Conservation (phyloP, 2,888 invertebrate genomes). For the Mystacides longicornis region DNA sequence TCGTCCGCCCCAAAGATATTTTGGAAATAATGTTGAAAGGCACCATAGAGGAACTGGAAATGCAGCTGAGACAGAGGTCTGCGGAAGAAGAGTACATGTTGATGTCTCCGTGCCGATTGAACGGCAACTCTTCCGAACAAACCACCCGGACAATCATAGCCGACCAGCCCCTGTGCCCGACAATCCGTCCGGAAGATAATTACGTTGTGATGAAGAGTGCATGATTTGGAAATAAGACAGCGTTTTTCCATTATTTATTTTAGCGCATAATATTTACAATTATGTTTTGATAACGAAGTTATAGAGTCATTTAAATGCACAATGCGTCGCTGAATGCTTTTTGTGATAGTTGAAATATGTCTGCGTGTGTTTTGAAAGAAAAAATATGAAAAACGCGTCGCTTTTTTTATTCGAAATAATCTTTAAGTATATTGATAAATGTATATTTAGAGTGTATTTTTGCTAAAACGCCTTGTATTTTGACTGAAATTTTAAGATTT, state of each 20-base stretch:
- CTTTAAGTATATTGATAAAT: too few relatives aligned
- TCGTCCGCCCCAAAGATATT: constrained; percentile 37
- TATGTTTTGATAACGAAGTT: too few relatives aligned
- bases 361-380: too few relatives aligned
- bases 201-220: constrained; percentile 22
- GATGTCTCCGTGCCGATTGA: constrained; percentile 37
- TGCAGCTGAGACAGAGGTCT: constrained; percentile 31
- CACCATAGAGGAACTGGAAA: constrained; percentile 33
- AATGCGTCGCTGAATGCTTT: too few relatives aligned
- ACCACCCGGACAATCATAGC: background rate
- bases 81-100: constrained; percentile 40
- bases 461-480: too few relatives aligned
- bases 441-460: too few relatives aligned
- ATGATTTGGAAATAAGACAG: background rate
- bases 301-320: too few relatives aligned
- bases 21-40: constrained; percentile 38
- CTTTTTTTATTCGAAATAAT: too few relatives aligned
- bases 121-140: background rate
- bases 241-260: background rate
- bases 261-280: background rate
- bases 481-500: too few relatives aligned
- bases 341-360: too few relatives aligned
- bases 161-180: background rate
- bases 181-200: constrained; percentile 16
- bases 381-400: too few relatives aligned